Evolutionary conservation across 2,113 vertebrate genomes (phyloP).

Genomic region (Cathartes aura): DNA sequence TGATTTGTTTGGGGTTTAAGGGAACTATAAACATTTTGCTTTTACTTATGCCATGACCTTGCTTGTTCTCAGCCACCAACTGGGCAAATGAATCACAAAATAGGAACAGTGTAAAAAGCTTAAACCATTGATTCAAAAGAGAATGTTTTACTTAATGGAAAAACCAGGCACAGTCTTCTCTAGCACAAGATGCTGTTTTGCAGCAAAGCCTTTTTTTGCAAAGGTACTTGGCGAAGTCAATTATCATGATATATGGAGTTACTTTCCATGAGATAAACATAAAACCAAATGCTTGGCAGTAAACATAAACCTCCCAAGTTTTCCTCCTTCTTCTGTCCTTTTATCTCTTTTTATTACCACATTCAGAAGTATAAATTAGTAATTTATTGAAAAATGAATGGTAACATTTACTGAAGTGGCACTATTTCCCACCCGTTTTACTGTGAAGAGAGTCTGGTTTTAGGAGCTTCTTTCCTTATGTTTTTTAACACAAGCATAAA

Average conservation of each 20-base stretch:
- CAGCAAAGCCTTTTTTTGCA: background rate
- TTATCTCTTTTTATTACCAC: slow-evolving; percentile 42
- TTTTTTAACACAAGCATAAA: slow-evolving; percentile 5
- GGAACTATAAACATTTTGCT: background rate
- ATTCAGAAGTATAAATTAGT: slow-evolving; percentile 26
- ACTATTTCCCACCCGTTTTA: background rate
- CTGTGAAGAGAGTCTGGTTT: background rate
- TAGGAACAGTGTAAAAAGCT: background rate
- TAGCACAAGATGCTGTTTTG: background rate
- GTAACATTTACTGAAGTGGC: background rate
- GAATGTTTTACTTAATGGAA: background rate
- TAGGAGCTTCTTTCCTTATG: background rate
- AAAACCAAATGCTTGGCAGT: slow-evolving; percentile 29
- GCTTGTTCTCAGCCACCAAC: background rate
- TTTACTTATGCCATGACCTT: background rate
- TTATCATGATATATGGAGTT: background rate
- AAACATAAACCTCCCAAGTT: slow-evolving; percentile 45
- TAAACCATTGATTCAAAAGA: background rate
- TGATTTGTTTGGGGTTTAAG: background rate
- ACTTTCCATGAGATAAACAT: slow-evolving; percentile 21
- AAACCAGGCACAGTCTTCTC: background rate
- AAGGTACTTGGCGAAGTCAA: slow-evolving; percentile 17
- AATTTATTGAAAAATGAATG: slow-evolving; percentile 47
- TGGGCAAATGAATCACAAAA: background rate
- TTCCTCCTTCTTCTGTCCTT: slow-evolving; percentile 21